Conservation (phyloP, 2,888 invertebrate species). For the Xylota segnis region DNA sequence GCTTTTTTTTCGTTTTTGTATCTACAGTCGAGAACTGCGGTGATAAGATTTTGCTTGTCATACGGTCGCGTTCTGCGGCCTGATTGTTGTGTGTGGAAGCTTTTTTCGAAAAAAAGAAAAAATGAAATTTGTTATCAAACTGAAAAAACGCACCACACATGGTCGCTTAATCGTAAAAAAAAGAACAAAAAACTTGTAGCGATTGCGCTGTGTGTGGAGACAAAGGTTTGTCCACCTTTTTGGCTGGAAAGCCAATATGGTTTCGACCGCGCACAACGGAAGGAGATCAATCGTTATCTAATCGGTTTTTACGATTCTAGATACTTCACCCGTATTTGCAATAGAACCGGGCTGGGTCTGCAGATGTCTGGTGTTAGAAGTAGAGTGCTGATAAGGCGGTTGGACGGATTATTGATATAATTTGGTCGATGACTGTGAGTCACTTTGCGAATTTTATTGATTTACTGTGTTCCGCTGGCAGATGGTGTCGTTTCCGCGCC, state of each 20-base stretch:
- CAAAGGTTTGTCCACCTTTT: background rate
- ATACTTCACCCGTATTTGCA: slow-evolving; percentile 7
- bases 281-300: slow-evolving; percentile 61
- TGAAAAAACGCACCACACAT: background rate
- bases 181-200: background rate
- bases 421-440: slow-evolving; percentile 4
- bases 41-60: slow-evolving; percentile 67
- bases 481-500: background rate
- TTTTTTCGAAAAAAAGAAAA: slow-evolving; percentile 10
- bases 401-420: slow-evolving; percentile 20
- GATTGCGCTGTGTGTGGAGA: slow-evolving; percentile 5
- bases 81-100: slow-evolving; percentile 7
- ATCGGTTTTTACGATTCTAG: slow-evolving; percentile 16
- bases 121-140: slow-evolving; percentile 50
- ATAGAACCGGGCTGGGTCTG: slow-evolving; percentile 32
- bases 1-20: slow-evolving; percentile 28
- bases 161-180: background rate
- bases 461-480: slow-evolving; percentile 2
- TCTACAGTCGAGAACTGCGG: slow-evolving; percentile 35
- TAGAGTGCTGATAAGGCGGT: slow-evolving; percentile 26
- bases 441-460: slow-evolving; percentile 1
- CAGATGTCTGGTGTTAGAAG: slow-evolving; percentile 32
- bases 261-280: slow-evolving; percentile 19
- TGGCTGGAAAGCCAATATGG: slow-evolving; percentile 12
- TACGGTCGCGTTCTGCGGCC: background rate